Evolutionary conservation across 2,113 vertebrate genomes (phyloP).

Genomic region (Orycteropus afer): DNA sequence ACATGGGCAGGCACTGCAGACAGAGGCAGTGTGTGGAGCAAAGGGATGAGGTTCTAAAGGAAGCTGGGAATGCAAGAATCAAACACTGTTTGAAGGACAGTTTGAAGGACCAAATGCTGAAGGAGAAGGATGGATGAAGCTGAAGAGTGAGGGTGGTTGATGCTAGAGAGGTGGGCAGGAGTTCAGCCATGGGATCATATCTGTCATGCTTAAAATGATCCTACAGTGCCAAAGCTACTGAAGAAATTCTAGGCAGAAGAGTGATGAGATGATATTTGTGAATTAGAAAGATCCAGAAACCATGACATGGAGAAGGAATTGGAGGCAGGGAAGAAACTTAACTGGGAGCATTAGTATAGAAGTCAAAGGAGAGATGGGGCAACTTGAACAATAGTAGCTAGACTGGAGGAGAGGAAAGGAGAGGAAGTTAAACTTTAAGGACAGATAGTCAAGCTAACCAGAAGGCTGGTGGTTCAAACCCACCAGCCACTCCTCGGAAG

Average conservation of each 20-base stretch:
- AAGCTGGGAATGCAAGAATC: rapidly evolving
- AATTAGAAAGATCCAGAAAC: background rate
- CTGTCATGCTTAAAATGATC: rapidly evolving
- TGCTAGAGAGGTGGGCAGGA: background rate
- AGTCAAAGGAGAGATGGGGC: background rate
- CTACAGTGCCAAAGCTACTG: background rate
- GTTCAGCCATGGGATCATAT: rapidly evolving
- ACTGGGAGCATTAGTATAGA: background rate
- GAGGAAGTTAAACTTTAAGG: background rate
- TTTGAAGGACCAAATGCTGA: no score
- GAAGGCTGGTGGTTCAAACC: no score
- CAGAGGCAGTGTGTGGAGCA: no score
- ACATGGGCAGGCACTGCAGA: rapidly evolving
- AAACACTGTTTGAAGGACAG: rapidly evolving
- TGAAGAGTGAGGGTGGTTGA: background rate
- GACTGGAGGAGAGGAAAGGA: background rate
- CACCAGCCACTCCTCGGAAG: no score
- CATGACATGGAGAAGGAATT: background rate
- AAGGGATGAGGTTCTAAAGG: background rate
- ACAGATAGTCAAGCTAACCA: rapidly evolving
- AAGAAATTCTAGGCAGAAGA: background rate
- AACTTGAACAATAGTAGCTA: rapidly evolving
- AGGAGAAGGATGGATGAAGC: background rate
- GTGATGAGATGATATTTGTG: background rate
- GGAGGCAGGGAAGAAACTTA: background rate